These are phyloP conservation scores for Aporophyla lueneburgensis DNA, from an alignment of 2,888 invertebrate genomes.

Conservation along the genomic window DNA sequence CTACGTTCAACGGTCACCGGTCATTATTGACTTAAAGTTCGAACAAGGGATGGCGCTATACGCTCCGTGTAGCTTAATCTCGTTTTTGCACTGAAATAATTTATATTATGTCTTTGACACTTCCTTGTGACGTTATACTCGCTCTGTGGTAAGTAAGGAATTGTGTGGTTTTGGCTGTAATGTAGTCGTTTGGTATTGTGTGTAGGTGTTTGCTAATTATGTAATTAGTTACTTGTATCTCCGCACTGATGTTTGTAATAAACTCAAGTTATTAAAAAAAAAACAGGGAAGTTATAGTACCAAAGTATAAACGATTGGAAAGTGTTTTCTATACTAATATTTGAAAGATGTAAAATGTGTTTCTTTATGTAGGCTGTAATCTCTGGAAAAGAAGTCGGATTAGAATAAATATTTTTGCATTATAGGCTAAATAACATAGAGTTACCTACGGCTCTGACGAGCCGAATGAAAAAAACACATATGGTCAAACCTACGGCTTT, in stretches of 20 bases:
- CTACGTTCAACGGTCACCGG: constrained; percentile 27
- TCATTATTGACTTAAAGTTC: constrained; percentile 27
- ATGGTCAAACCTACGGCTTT: no score
- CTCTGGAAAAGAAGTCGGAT: no score
- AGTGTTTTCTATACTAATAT: no score
- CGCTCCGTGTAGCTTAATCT: not conserved
- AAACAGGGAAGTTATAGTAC: no score
- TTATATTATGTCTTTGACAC: constrained; percentile 22
- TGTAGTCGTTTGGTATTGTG: constrained; percentile 14
- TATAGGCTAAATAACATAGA: no score
- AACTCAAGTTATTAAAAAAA: not conserved
- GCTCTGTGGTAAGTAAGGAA: constrained; percentile 21
- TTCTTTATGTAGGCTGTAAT: no score
- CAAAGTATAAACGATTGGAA: no score
- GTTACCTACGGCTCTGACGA: no score
- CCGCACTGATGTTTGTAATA: not conserved
- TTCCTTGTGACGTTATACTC: not conserved
- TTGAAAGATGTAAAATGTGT: no score
- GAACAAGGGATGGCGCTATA: not conserved
- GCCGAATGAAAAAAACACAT: no score
- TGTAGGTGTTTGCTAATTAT: constrained; percentile 25
- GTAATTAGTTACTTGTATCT: constrained; percentile 1
- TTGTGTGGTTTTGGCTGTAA: constrained; percentile 21
- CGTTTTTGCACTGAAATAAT: not conserved
- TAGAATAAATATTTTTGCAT: no score